A percentile compares a stretch with the other conserved stretches of the same genome.
Evolutionary conservation across 2,888 invertebrate genomes (phyloP).

Genomic region (Tetragnatha montana): DNA sequence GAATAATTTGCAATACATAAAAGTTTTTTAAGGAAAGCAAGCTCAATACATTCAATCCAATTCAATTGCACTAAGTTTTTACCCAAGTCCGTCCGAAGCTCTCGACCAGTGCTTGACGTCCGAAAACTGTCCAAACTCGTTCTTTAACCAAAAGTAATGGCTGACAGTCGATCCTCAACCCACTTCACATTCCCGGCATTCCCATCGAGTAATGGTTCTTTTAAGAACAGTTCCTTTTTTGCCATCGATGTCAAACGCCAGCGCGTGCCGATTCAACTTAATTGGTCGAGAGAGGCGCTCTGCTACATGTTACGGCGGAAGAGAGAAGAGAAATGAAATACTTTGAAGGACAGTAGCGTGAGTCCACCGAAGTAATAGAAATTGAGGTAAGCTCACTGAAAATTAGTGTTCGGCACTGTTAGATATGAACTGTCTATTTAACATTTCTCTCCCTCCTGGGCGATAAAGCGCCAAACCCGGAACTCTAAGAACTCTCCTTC

Average conservation of each 20-base stretch:
- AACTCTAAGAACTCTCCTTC: no score
- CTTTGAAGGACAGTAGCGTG: neutral
- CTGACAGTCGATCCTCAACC: neutral
- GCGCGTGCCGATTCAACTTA: constrained; percentile 7
- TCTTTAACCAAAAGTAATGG: neutral
- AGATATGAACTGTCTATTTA: no score
- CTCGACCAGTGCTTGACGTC: neutral
- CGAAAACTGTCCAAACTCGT: neutral
- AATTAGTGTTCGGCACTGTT: no score
- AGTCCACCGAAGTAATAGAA: neutral
- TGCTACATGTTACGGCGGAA: neutral
- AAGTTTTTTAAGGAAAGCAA: no score
- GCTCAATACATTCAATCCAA: no score
- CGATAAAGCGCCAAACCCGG: no score
- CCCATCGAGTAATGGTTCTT: constrained; percentile 7
- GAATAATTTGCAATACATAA: no score
- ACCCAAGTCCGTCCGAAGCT: no score
- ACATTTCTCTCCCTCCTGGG: no score
- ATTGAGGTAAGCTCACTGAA: no score
- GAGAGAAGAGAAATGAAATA: neutral
- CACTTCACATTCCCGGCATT: constrained; percentile 5
- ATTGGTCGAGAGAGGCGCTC: neutral
- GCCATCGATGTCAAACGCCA: constrained; percentile 21
- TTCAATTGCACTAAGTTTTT: no score
- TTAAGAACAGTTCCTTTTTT: constrained; percentile 9